Percentiles rank a stretch among this genome's conserved stretches.
Evolutionary conservation across 2,113 vertebrate genomes (phyloP).

Genomic region (Ochotona curzoniae): DNA sequence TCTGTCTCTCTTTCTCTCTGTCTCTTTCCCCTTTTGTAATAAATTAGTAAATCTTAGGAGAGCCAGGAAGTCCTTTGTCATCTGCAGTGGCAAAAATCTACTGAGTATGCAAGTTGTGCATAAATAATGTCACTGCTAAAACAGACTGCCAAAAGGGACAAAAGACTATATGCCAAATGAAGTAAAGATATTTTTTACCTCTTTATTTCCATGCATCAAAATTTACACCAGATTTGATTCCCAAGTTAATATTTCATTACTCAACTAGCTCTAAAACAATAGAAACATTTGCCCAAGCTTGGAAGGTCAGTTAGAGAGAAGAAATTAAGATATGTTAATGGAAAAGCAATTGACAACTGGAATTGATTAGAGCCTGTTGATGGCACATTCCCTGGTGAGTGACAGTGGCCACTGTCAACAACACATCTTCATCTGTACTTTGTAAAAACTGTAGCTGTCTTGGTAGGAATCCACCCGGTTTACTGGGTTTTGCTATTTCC

Average conservation of each 20-base stretch:
- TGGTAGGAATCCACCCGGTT: neutral
- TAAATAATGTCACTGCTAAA: neutral
- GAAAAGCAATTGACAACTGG: constrained; percentile 41
- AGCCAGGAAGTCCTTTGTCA: neutral
- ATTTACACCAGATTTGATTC: constrained; percentile 35
- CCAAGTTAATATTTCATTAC: neutral
- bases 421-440: neutral
- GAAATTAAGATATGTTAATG: neutral
- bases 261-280: neutral
- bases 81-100: neutral
- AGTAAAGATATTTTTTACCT: neutral
- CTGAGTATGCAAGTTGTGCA: neutral
- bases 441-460: neutral
- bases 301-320: constrained; percentile 9
- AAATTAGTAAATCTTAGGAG: too few species aligned
- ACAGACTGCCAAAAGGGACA: neutral
- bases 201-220: constrained; percentile 12
- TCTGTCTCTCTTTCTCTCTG: too few species aligned
- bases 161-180: neutral
- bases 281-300: constrained; percentile 38
- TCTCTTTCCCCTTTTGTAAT: too few species aligned
- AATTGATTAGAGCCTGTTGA: neutral
- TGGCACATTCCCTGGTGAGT: neutral
- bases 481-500: neutral
- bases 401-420: accelerated